phyloP scores from a whole-genome alignment of 2,113 vertebrate genomes.

The Nesogale talazaci region DNA sequence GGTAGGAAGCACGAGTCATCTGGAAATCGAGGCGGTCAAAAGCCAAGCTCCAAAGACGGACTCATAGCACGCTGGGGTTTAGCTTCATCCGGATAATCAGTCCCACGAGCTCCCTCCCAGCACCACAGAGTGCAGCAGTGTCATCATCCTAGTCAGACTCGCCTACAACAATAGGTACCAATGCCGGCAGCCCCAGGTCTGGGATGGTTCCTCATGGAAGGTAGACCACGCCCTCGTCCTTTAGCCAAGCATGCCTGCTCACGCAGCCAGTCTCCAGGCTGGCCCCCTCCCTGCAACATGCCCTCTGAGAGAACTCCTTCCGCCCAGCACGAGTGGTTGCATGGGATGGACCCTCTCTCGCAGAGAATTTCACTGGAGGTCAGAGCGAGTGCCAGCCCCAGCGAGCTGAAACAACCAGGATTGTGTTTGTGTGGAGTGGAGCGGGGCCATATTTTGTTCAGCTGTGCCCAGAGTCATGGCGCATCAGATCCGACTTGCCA shows the following conservation, averaged over 20 bases:
- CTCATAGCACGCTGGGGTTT: neutral
- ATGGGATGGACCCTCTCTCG: neutral
- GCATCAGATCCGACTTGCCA: too few species aligned
- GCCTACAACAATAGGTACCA: neutral
- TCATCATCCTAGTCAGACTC: neutral
- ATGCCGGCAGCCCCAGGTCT: neutral
- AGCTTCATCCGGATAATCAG: neutral
- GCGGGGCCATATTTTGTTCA: too few species aligned
- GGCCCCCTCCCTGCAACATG: neutral
- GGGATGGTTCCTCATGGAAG: fast-evolving
- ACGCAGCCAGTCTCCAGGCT: neutral
- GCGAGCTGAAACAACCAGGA: too few species aligned
- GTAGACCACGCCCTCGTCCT: too few species aligned
- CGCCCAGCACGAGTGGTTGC: fast-evolving
- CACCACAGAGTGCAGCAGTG: fast-evolving
- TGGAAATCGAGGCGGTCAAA: neutral
- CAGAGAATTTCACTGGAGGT: neutral
- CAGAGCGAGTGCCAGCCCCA: too few species aligned
- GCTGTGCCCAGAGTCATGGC: too few species aligned
- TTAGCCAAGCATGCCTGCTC: neutral
- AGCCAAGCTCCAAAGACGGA: neutral
- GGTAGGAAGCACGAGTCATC: neutral
- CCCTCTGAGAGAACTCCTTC: neutral
- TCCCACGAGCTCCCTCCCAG: too few species aligned
- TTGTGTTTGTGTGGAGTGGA: too few species aligned